Evolutionary conservation across 1,140 invertebrate species (phyloP).

Genomic region (Drosophila eugracilis): DNA sequence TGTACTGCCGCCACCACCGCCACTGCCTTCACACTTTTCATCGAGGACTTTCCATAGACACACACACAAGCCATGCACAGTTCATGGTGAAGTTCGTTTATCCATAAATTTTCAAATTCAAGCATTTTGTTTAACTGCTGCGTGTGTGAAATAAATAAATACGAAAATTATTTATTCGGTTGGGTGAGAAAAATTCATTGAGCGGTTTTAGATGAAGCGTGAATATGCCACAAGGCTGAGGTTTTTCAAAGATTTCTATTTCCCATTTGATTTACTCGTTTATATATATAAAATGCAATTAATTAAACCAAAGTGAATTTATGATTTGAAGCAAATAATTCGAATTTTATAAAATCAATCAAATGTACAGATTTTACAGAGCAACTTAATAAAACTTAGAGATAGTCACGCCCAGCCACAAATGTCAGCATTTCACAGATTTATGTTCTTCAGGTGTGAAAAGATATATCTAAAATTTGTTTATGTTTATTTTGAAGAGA

Average conservation of each 20-base stretch:
- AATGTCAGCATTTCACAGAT: slow-evolving; percentile 21
- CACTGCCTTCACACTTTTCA: slow-evolving; percentile 43
- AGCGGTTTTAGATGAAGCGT: slow-evolving; percentile 33
- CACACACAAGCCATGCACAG: no score
- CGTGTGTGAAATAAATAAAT: slow-evolving; percentile 42
- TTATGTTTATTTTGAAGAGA: slow-evolving; percentile 54
- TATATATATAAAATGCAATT: slow-evolving; percentile 7
- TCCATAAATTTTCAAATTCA: slow-evolving; percentile 46
- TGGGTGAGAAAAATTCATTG: slow-evolving; percentile 28
- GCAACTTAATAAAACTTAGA: slow-evolving; percentile 29
- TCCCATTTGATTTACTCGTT: slow-evolving; percentile 2
- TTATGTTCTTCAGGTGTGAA: slow-evolving; percentile 69
- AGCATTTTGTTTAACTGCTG: slow-evolving; percentile 23
- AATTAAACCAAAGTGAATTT: slow-evolving; percentile 17
- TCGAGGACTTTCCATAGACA: slow-evolving; percentile 43
- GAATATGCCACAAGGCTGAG: slow-evolving; percentile 23
- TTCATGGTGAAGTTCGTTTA: slow-evolving; percentile 57
- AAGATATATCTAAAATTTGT: slow-evolving; percentile 32
- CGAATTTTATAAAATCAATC: no score
- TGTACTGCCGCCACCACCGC: no score
- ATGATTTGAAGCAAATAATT: slow-evolving; percentile 5
- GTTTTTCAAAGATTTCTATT: slow-evolving; percentile 1
- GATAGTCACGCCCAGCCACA: not conserved
- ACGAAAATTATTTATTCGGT: slow-evolving; percentile 36
- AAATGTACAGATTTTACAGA: no score